Conservation (phyloP, 1,140 invertebrate species). For the Drosophila lacteicornis region DNA sequence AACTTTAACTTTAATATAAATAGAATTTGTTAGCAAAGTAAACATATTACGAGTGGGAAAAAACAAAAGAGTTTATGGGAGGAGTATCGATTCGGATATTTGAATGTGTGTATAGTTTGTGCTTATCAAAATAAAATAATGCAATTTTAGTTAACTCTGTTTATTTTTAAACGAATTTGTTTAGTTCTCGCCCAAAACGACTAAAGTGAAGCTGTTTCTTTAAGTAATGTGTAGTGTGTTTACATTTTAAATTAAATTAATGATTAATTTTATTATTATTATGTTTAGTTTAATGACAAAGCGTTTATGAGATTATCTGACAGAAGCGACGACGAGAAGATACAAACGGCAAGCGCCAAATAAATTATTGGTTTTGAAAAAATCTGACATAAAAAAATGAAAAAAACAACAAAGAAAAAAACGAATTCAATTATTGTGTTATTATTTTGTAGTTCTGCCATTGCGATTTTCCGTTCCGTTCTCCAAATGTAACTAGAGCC, state of each 20-base stretch:
- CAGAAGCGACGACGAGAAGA: constrained; percentile 41
- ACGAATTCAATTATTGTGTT: constrained; percentile 69
- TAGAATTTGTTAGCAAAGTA: constrained; percentile 83
- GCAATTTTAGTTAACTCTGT: constrained; percentile 83
- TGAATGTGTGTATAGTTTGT: constrained; percentile 80
- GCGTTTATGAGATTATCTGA: constrained; percentile 79
- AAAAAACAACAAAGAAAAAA: constrained; percentile 35
- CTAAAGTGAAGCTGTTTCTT: constrained; percentile 79
- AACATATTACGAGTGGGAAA: constrained; percentile 53
- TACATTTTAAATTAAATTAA: constrained; percentile 78
- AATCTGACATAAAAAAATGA: constrained; percentile 65
- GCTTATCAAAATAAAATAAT: constrained; percentile 69
- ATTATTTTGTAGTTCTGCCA: constrained; percentile 68
- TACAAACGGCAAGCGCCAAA: constrained; percentile 58
- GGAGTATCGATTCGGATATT: constrained; percentile 49
- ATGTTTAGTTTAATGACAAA: constrained; percentile 82
- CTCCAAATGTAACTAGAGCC: constrained; percentile 44
- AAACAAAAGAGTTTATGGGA: constrained; percentile 30
- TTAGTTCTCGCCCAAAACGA: constrained; percentile 65
- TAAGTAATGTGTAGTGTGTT: constrained; percentile 81
- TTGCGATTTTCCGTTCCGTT: constrained; percentile 24
- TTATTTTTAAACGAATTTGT: constrained; percentile 78
- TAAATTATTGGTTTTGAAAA: constrained; percentile 83
- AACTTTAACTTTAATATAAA: constrained; percentile 81
- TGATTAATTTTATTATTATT: constrained; percentile 74